phyloP scores from a whole-genome alignment of 2,888 invertebrate genomes.

The Boloria euphrosyne region DNA sequence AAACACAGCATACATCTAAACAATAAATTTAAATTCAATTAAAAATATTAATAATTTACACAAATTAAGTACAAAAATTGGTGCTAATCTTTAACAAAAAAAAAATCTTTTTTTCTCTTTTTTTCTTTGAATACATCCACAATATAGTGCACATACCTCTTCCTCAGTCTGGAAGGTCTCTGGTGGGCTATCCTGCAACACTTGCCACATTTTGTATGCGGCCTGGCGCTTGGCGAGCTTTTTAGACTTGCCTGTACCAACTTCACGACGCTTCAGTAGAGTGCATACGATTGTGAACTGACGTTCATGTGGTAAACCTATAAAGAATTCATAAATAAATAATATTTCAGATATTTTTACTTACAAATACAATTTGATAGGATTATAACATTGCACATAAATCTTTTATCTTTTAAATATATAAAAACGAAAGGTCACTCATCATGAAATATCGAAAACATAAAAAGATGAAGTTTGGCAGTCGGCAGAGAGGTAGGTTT shows the following conservation, averaged over 20 bases:
- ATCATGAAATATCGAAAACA: no score
- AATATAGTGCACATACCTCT: constrained; percentile 77
- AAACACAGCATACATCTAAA: no score
- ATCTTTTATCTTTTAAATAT: no score
- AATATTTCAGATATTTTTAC: neutral
- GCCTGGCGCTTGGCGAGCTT: constrained; percentile 98
- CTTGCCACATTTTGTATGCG: constrained; percentile 96
- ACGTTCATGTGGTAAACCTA: constrained; percentile 94
- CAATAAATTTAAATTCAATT: neutral
- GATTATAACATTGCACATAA: no score
- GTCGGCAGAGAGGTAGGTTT: no score
- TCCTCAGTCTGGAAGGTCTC: constrained; percentile 87
- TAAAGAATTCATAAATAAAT: neutral
- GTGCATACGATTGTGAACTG: constrained; percentile 96
- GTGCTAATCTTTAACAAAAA: neutral
- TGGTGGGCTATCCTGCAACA: constrained; percentile 89
- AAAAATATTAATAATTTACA: neutral
- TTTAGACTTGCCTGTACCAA: constrained; percentile 96
- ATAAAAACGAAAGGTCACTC: no score
- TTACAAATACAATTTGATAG: neutral
- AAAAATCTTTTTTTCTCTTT: no score
- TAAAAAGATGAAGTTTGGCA: no score
- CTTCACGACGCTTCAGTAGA: constrained; percentile 91
- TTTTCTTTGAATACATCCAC: no score
- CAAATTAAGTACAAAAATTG: neutral